Percentiles rank a stretch among this genome's conserved stretches.
These are phyloP conservation scores for Gymnogyps californianus DNA, from an alignment of 2,113 vertebrate genomes.

Conservation along the genomic window DNA sequence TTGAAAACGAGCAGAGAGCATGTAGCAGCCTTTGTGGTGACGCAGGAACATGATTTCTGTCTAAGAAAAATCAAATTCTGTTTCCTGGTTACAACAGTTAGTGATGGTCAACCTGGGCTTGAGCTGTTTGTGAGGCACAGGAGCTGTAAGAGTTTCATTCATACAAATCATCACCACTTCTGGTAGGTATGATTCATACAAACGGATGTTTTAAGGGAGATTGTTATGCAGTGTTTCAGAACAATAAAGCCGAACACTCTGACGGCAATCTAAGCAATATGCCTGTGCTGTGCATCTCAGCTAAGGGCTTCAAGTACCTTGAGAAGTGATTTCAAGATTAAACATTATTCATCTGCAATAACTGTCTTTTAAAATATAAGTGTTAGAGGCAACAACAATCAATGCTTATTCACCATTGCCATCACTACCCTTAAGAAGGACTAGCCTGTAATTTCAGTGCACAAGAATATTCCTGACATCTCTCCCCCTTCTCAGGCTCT, in stretches of 20 bases:
- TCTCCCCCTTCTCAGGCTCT: background rate
- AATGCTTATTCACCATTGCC: background rate
- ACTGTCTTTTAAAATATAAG: background rate
- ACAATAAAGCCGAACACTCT: background rate
- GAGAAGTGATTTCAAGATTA: constrained; percentile 2
- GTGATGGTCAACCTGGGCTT: background rate
- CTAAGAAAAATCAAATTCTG: background rate
- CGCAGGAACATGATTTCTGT: background rate
- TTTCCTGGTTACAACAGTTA: background rate
- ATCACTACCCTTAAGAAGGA: background rate
- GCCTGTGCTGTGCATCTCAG: background rate
- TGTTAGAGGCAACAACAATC: background rate
- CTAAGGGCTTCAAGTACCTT: background rate
- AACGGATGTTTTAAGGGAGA: background rate
- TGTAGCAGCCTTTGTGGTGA: background rate
- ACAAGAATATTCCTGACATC: background rate
- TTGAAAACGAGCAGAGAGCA: background rate
- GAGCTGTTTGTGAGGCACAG: background rate
- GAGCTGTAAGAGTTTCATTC: background rate
- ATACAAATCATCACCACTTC: background rate
- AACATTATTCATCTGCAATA: constrained; percentile 37
- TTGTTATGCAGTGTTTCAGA: background rate
- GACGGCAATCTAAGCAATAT: background rate
- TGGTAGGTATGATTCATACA: background rate
- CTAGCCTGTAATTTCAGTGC: background rate